Conservation (phyloP, 2,888 invertebrate genomes). For the Synergus itoensis region DNA sequence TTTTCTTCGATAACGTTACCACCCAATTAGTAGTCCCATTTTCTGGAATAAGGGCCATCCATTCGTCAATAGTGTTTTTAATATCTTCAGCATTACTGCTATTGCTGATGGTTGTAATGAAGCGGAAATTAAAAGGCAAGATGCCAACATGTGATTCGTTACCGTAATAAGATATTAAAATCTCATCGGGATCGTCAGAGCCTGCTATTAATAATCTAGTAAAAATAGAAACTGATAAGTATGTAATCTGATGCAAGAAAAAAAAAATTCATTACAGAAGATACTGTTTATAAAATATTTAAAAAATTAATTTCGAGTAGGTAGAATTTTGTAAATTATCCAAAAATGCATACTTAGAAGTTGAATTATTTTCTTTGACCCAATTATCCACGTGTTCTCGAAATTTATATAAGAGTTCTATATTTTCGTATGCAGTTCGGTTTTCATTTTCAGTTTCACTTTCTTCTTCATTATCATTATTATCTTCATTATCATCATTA, state of each 20-base stretch:
- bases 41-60: conserved; percentile 66
- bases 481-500: neutral
- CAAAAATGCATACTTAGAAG: conserved; percentile 62
- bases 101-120: conserved; percentile 62
- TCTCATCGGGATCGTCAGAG: conserved; percentile 61
- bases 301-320: neutral
- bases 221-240: conserved; percentile 14
- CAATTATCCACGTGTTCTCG: conserved; percentile 63
- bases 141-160: conserved; percentile 62
- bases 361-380: conserved; percentile 56
- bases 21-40: conserved; percentile 72
- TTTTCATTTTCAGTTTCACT: neutral
- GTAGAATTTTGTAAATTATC: neutral
- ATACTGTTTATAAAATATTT: neutral
- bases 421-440: conserved; percentile 52
- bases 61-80: conserved; percentile 61
- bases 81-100: conserved; percentile 62
- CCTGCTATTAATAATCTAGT: conserved; percentile 69
- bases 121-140: conserved; percentile 67
- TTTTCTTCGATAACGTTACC: conserved; percentile 57
- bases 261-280: neutral
- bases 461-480: conserved; percentile 10
- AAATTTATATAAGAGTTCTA: conserved; percentile 60
- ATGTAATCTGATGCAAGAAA: neutral
- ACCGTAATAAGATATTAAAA: conserved; percentile 68